Evolutionary conservation across 2,888 invertebrate genomes (phyloP).

Genomic region (Nymphalis polychloros): DNA sequence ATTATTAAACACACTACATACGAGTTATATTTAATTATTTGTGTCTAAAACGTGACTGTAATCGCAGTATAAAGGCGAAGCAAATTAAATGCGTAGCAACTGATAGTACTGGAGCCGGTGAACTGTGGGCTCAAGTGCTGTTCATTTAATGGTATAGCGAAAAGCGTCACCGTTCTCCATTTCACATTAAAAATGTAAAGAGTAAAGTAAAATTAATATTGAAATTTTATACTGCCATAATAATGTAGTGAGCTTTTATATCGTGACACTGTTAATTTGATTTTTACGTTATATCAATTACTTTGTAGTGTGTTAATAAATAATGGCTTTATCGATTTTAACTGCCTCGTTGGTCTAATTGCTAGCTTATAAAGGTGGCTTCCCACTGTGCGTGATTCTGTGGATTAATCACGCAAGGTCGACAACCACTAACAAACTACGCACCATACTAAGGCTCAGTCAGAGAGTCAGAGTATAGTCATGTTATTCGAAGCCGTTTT

Average conservation of each 20-base stretch:
- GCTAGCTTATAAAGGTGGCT: too few species aligned
- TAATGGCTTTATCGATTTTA: not conserved
- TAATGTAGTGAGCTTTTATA: constrained; percentile 10
- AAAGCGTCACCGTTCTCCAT: constrained; percentile 23
- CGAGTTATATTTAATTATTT: constrained; percentile 8
- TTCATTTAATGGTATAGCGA: constrained; percentile 29
- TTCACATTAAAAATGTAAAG: constrained; percentile 27
- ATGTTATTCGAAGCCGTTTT: too few species aligned
- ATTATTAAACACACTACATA: not conserved
- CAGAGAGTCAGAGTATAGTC: too few species aligned
- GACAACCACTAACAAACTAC: too few species aligned
- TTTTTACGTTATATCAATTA: constrained; percentile 3
- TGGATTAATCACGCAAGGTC: too few species aligned
- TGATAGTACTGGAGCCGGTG: constrained; percentile 29
- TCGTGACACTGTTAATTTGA: constrained; percentile 7
- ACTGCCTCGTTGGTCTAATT: too few species aligned
- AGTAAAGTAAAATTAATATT: constrained; percentile 20
- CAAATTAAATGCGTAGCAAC: constrained; percentile 29
- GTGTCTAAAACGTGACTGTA: constrained; percentile 16
- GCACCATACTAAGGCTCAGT: too few species aligned
- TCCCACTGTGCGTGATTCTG: too few species aligned
- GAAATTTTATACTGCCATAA: constrained; percentile 16
- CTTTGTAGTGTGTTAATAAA: constrained; percentile 1
- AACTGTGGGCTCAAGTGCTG: constrained; percentile 29
- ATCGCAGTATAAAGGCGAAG: constrained; percentile 23